Base-by-base conservation (phyloP, 1,140 invertebrate species). In the Eumaeus atala region DNA sequence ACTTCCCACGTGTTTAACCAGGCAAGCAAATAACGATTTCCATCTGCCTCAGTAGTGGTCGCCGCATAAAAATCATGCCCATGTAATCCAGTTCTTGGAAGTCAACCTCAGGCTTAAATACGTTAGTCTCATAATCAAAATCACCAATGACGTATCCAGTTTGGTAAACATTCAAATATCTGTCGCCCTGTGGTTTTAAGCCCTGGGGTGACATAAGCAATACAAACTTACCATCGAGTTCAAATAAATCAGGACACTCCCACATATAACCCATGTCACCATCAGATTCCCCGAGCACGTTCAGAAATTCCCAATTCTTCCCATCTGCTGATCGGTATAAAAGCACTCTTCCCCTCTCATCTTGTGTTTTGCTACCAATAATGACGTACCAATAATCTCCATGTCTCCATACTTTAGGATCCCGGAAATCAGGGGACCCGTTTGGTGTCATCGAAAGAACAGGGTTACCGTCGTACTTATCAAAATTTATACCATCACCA, bases 1-100 rank as follows among this genome's bases (percentile, higher is more conserved):
- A 66, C 65, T 1, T 87, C 84, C 87, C 87, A 88, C 77, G 80
- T 87, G 33, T 56, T 74, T 33, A 87, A 76, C 87, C 87, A 88
- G 5, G 62, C 77, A 11, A 84, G 55, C 9, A 84, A 12, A 18
- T 78, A 74, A 37, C 84, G 71, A 16, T 66, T 79, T 0, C 84
- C 84, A 59, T 85, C 67, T 6, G 62, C 56, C 36, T 77, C 71
- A 16, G 66, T 74, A 3, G 84, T 83, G 38, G 83, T 77, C n/a
- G 83, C 73, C 10, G 84, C 87, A 48, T 88, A 88, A 48, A 84
- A 86, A 48, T 87, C 84, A 50, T 87, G 84, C 0, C 84, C 84
- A n/a, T n/a, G 38, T 62, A 87, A 55, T 87, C 84, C 6, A 87
- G 55, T 61, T 87, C 84, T 64, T 84, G 77, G 54, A 87, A 87